Base-by-base conservation (phyloP, 35 echinoderm and acorn worm species). In the Stichopus chloronotus region DNA sequence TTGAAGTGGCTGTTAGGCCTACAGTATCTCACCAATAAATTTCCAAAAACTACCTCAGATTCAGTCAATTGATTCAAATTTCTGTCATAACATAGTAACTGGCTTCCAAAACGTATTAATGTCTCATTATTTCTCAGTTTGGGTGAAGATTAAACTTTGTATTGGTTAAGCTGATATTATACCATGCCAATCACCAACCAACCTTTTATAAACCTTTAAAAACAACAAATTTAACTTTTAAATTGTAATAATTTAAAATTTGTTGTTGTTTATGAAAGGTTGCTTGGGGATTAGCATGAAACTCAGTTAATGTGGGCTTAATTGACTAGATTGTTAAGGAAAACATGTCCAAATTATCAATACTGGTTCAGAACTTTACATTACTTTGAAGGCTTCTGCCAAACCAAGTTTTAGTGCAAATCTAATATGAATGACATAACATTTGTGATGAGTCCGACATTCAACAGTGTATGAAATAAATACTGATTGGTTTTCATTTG, bases 261-360 rank as follows among this genome's bases (percentile, higher is more conserved):
- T 43, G 72, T 77, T 77, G 72, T 77, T 77, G 72, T 77, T 77
- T 77, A 77, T 77, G 25, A 77, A 77, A 77, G 72, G 72, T 9
- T 77, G 72, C 72, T 77, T 77, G 72, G 9, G 9, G 72, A 77
- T 77, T 77, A 25, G 72, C 72, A 77, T 77, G 72, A 25, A 19
- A 77, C 19, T 77, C 3, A 77, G 9, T 77, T 77, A 9, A 77
- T 77, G 8, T 77, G 72, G 72, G 17, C 4, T 77, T 77, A 77
- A 77, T 77, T 77, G 72, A 77, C 72, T 77, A 77, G 72, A 77
- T 77, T 77, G 72, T 77, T 77, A 19, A 77, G 72, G 72, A 77
- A 77, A 77, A 77, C 17, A 19, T 77, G 65, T 71, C 65, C 65
- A 71, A 71, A 71, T 71, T 71, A 71, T 71, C 65, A 2, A 77